These are phyloP conservation scores for Muntiacus muntjak DNA, from an alignment of 2,113 vertebrate species.

Conservation along the genomic window DNA sequence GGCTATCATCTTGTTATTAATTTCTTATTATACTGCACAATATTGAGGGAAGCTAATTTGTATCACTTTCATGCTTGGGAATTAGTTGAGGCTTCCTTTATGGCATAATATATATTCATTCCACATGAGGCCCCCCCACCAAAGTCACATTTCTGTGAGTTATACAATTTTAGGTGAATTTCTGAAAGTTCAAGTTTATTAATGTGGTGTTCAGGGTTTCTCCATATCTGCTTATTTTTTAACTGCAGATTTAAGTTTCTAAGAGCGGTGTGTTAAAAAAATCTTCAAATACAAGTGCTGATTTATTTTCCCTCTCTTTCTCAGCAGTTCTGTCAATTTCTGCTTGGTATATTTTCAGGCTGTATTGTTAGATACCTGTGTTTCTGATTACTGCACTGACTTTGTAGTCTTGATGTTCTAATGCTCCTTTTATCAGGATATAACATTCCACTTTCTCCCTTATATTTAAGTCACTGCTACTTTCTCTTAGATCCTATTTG, in stretches of 20 bases:
- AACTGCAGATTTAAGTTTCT: background rate
- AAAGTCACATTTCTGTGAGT: background rate
- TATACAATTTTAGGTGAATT: background rate
- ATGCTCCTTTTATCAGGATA: background rate
- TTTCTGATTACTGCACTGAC: background rate
- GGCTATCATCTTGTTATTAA: background rate
- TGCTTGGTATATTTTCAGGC: background rate
- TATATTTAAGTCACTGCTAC: background rate
- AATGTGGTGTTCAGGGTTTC: background rate
- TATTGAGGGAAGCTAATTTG: background rate
- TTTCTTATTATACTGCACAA: background rate
- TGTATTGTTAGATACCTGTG: background rate
- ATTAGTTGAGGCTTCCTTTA: background rate
- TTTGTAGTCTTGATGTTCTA: background rate
- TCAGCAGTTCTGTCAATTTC: no score
- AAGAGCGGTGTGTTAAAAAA: background rate
- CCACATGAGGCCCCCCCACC: rapidly evolving
- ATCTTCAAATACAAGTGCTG: background rate
- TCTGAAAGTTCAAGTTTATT: background rate
- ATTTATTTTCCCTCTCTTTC: background rate
- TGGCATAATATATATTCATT: background rate
- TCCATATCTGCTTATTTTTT: background rate
- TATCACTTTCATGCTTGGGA: background rate
- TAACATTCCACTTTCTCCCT: no score
- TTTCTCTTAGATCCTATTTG: background rate